Evolutionary conservation across 92 coral and sea anemone species (phyloP).

Genomic region (Porites lobata): DNA sequence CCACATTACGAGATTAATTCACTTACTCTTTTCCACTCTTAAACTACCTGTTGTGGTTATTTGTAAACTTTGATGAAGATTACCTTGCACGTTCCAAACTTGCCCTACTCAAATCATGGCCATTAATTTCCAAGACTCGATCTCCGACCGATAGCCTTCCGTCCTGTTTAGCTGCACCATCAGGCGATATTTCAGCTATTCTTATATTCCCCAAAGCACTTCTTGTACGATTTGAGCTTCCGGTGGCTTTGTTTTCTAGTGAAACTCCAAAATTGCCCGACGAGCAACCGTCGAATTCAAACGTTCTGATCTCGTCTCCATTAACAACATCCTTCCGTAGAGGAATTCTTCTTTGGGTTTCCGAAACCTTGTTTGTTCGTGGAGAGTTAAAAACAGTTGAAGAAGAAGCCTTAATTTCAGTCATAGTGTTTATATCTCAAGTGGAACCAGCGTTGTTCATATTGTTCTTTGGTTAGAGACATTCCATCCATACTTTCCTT

Average conservation of each 20-base stretch:
- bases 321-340: constrained; percentile 20
- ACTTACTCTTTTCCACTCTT: neutral
- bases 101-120: constrained; percentile 79
- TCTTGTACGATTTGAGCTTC: constrained; percentile 60
- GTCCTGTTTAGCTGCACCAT: constrained; percentile 75
- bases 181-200: constrained; percentile 76
- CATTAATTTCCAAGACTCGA: constrained; percentile 82
- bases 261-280: constrained; percentile 76
- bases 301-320: constrained; percentile 47
- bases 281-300: constrained; percentile 86
- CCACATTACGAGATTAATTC: neutral
- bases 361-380: constrained; percentile 13
- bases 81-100: constrained; percentile 91
- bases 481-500: constrained; percentile 23
- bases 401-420: constrained; percentile 30
- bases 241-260: constrained; percentile 64
- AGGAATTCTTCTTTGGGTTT: neutral
- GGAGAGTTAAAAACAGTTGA: constrained; percentile 16
- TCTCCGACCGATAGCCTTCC: constrained; percentile 84
- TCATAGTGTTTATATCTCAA: constrained; percentile 27
- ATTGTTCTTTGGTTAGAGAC: neutral
- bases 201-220: constrained; percentile 82
- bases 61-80: constrained; percentile 19
- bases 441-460: neutral
- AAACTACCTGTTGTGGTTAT: constrained; percentile 53